phyloP scores from a whole-genome alignment of 2,113 vertebrate species.

The Garra rufa region DNA sequence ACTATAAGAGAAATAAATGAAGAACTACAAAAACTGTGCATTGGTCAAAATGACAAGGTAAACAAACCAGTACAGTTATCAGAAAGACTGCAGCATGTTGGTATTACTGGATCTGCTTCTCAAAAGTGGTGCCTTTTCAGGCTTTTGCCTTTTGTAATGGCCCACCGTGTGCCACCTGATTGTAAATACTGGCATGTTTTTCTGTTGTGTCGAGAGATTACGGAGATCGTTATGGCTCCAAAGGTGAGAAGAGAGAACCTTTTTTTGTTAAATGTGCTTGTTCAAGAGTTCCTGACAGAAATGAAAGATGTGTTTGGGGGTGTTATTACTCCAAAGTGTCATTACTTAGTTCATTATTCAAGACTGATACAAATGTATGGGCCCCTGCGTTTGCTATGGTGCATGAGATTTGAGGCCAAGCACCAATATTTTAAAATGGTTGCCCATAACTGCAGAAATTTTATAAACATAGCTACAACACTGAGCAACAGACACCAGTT shows the following conservation, averaged over 20 bases:
- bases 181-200: not conserved
- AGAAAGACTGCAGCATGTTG: not conserved
- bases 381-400: not conserved
- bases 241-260: not conserved
- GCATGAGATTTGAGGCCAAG: conserved; percentile 1
- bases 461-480: not conserved
- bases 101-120: not conserved
- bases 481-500: not conserved
- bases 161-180: not conserved
- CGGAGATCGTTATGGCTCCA: not conserved
- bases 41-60: not conserved
- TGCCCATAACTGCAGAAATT: not conserved
- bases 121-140: not conserved
- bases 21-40: not conserved
- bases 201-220: not conserved
- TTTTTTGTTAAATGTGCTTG: conserved; percentile 12
- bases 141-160: not conserved
- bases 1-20: not conserved
- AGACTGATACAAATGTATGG: conserved; percentile 1
- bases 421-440: too few relatives aligned
- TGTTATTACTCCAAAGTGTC: conserved; percentile 11
- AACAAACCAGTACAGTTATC: not conserved
- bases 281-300: conserved; percentile 18
- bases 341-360: conserved; percentile 2
- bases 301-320: not conserved